phyloP scores from a whole-genome alignment of 2,888 invertebrate genomes.

The Hemithea aestivaria region DNA sequence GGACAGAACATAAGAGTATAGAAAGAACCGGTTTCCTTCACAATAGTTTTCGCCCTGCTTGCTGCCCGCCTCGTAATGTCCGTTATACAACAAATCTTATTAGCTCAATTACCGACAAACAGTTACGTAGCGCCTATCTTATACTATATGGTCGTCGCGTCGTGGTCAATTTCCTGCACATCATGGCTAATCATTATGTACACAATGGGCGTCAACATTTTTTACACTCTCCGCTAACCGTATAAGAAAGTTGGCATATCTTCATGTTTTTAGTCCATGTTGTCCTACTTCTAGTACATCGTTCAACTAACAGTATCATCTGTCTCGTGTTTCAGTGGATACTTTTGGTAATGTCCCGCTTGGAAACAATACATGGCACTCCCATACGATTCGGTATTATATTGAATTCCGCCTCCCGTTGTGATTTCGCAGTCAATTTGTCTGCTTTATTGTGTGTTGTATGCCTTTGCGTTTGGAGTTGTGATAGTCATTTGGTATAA shows the following conservation, averaged over 20 bases:
- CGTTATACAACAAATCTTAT: slow-evolving; percentile 69
- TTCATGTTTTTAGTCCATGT: slow-evolving; percentile 1
- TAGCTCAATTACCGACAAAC: slow-evolving; percentile 51
- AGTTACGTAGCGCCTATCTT: slow-evolving; percentile 50
- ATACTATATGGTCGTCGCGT: slow-evolving; percentile 13
- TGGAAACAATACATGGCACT: slow-evolving; percentile 60
- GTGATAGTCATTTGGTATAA: slow-evolving; percentile 33
- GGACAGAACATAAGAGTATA: slow-evolving; percentile 30
- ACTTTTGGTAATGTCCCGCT: slow-evolving; percentile 50
- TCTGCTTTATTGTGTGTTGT: slow-evolving; percentile 64
- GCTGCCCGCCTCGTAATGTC: slow-evolving; percentile 47
- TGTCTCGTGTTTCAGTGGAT: slow-evolving; percentile 25
- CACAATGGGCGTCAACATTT: slow-evolving; percentile 24
- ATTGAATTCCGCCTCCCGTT: slow-evolving; percentile 54
- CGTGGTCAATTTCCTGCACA: slow-evolving; percentile 46
- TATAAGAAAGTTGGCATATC: slow-evolving; percentile 18
- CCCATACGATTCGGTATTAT: slow-evolving; percentile 47
- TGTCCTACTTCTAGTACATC: too few species aligned
- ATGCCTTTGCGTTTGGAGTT: slow-evolving; percentile 39
- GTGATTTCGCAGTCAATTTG: slow-evolving; percentile 67
- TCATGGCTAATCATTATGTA: slow-evolving; percentile 40
- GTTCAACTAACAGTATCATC: not conserved
- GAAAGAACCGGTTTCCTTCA: slow-evolving; percentile 49
- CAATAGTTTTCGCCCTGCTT: slow-evolving; percentile 61
- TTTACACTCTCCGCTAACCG: slow-evolving; percentile 22